Conservation (phyloP, 2,888 invertebrate genomes). For the Nemapogon koenigi region DNA sequence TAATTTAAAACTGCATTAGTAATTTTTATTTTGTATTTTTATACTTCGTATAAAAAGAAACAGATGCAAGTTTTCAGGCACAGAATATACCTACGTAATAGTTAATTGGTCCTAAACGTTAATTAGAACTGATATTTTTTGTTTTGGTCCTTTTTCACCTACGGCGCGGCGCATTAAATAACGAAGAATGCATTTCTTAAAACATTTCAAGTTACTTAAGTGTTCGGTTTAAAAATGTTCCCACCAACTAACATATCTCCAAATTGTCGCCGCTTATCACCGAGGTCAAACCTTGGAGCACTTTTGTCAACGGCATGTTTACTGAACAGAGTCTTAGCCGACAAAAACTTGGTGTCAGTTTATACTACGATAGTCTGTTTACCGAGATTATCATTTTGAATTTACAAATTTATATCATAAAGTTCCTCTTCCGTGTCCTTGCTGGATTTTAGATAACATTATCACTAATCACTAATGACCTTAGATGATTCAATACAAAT, state of each 20-base stretch:
- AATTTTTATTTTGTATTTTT: too few species aligned
- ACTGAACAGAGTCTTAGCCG: slow-evolving; percentile 28
- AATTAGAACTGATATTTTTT: too few species aligned
- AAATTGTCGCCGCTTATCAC: slow-evolving; percentile 54
- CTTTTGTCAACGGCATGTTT: slow-evolving; percentile 45
- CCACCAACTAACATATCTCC: slow-evolving; percentile 28
- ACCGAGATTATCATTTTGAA: neutral
- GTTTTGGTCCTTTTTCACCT: too few species aligned
- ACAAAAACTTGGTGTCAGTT: slow-evolving; percentile 23
- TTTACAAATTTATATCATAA: neutral
- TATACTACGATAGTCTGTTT: neutral
- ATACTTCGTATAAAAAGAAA: too few species aligned
- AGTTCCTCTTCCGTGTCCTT: slow-evolving; percentile 4
- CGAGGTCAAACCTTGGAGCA: slow-evolving; percentile 55
- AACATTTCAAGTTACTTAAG: neutral
- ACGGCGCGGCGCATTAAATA: neutral
- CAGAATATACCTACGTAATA: too few species aligned
- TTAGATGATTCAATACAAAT: slow-evolving; percentile 6
- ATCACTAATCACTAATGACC: slow-evolving; percentile 5
- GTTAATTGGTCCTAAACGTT: too few species aligned
- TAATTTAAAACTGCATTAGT: too few species aligned
- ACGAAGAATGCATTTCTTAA: slow-evolving; percentile 5
- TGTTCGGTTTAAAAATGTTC: slow-evolving; percentile 3
- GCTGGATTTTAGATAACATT: slow-evolving; percentile 4
- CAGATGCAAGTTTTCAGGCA: too few species aligned